Base-by-base conservation (phyloP, 2,113 vertebrate genomes). In the Corythoichthys haematopterus region DNA sequence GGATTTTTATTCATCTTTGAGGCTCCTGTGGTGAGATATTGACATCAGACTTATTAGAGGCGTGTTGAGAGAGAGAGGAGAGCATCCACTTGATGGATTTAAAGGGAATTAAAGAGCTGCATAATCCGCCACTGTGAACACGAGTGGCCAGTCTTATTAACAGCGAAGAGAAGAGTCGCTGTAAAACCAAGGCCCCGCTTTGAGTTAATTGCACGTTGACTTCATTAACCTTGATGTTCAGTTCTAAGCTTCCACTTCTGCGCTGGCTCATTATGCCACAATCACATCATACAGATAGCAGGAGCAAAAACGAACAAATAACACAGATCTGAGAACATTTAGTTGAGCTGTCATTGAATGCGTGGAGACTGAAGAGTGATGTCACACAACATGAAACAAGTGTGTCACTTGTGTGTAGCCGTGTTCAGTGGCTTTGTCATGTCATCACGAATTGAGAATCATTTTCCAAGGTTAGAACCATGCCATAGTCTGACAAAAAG, bases 191-290 rank as follows among this genome's bases (percentile, higher is more conserved):
- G 65, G 80, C 75, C 73, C 33, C 14, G 73, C 75, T 80, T 76
- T 72, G 46, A 78, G 72, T 69, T 86, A 85, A 86, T 80, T 82
- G 84, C 74, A 78, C 12, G 45, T 76, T 71, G 81, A 80, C 78
- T 82, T 87, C 77, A 84, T 88, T 86, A 87, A 84, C 84, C 85
- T 79, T 77, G 75, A 84, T 77, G 65, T 69, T 80, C 71, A 20
- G 75, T 69, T 73, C 67, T 73, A 82, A 80, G 74, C 40, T 40
- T 65, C 58, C 64, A 68, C 67, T 69, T 79, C 15, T 47, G 56
- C 62, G 45, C 63, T 60, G 37, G 37, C 56, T 83, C 68, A 76
- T 83, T 82, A 73, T 28, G 15, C 36, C 56, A 43, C 59, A 62
- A 62, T 43, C 55, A 57, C 37, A 40, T 73, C 59, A 47, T 47